Evolutionary conservation across 2,113 vertebrate species (phyloP).

Genomic region (Pollachius pollachius): DNA sequence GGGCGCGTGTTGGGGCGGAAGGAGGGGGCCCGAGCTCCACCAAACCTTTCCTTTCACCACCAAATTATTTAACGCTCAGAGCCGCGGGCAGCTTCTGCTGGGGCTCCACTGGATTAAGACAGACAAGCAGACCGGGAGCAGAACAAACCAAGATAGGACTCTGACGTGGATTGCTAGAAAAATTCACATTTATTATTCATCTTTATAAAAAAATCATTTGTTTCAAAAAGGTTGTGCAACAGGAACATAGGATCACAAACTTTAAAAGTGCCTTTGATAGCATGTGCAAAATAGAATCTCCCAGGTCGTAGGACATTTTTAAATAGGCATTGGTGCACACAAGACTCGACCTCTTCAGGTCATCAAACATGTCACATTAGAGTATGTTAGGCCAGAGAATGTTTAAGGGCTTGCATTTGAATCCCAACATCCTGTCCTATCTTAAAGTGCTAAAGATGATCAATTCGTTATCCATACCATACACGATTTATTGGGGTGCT

Average conservation of each 20-base stretch:
- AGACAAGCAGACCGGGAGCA: neutral
- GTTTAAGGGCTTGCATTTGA: constrained; percentile 4
- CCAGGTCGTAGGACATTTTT: constrained; percentile 39
- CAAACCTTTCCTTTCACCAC: constrained; percentile 10
- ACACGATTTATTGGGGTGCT: constrained; percentile 28
- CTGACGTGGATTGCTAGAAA: constrained; percentile 54
- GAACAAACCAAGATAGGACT: constrained; percentile 31
- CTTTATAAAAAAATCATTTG: constrained; percentile 69
- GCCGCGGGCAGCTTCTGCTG: constrained; percentile 1
- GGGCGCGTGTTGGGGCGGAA: no score
- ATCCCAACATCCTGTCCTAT: constrained; percentile 14
- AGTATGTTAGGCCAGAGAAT: constrained; percentile 5
- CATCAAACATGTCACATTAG: constrained; percentile 35
- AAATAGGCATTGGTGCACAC: constrained; percentile 56
- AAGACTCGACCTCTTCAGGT: constrained; percentile 43
- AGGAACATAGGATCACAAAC: constrained; percentile 54
- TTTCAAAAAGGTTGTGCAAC: constrained; percentile 68
- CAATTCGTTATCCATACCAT: constrained; percentile 18
- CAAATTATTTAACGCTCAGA: constrained; percentile 44
- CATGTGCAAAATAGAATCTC: constrained; percentile 66
- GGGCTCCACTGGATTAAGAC: neutral
- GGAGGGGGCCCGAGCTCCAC: neutral
- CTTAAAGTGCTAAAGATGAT: constrained; percentile 45
- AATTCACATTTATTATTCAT: constrained; percentile 64
- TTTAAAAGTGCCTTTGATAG: constrained; percentile 60